Percentiles rank a stretch among this genome's conserved stretches.
These are phyloP conservation scores for Scolanthus callimorphus DNA, from an alignment of 92 coral and sea anemone species.

Conservation along the genomic window DNA sequence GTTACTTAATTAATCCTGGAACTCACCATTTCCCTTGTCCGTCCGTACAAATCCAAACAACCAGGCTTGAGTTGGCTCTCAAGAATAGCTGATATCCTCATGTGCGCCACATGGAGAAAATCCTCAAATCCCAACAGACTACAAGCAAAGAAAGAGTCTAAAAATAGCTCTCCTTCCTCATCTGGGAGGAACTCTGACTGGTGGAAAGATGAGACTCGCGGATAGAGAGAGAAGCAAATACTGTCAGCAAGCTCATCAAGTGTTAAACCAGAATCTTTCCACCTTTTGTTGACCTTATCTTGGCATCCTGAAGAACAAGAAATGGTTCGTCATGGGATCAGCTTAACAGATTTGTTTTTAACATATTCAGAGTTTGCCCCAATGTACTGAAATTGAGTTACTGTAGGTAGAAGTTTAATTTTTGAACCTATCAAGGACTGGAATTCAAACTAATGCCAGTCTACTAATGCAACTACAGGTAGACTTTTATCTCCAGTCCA, in stretches of 20 bases:
- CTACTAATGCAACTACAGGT: background rate
- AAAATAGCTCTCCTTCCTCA: constrained; percentile 9
- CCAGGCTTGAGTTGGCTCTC: constrained; percentile 24
- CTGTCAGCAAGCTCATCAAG: constrained; percentile 18
- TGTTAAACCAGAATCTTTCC: constrained; percentile 2
- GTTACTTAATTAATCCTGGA: no score
- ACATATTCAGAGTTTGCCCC: no score
- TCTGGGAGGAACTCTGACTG: constrained; percentile 6
- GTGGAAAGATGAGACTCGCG: constrained; percentile 32
- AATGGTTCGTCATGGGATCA: no score
- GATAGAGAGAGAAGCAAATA: constrained; percentile 19
- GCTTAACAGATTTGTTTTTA: no score
- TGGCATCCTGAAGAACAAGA: constrained; percentile 10
- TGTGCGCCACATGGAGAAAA: constrained; percentile 24
- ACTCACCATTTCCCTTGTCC: no score
- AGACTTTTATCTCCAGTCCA: background rate
- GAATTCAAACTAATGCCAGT: no score
- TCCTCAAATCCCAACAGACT: constrained; percentile 31
- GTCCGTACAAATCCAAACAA: constrained; percentile 14
- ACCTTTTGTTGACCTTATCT: constrained; percentile 7
- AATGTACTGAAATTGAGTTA: no score
- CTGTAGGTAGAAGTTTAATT: no score
- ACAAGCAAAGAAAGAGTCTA: constrained; percentile 33
- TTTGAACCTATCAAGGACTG: no score
- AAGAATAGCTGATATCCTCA: constrained; percentile 20